Evolutionary conservation across 2,888 invertebrate species (phyloP).

Genomic region (Plebejus anna): DNA sequence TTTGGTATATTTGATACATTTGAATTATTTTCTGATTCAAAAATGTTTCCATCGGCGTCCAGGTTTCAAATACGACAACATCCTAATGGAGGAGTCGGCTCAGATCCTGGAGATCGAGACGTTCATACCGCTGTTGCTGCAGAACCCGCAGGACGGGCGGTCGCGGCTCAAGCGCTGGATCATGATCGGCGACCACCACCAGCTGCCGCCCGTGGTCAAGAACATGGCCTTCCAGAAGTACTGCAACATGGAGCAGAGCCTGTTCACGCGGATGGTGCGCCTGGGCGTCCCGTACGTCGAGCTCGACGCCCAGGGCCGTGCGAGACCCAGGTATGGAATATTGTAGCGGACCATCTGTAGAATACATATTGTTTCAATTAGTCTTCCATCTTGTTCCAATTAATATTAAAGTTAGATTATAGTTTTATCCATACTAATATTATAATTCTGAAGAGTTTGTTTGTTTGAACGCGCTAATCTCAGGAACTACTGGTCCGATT

Average conservation of each 20-base stretch:
- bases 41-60: conserved; percentile 32
- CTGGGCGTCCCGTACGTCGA: conserved; percentile 98
- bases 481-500: too few species aligned
- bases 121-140: conserved; percentile 98
- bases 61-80: conserved; percentile 98
- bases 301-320: conserved; percentile 98
- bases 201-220: conserved; percentile 99
- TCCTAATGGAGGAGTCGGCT: conserved; percentile 99
- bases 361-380: too few species aligned
- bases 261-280: conserved; percentile 97
- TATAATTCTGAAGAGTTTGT: too few species aligned
- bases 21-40: too few species aligned
- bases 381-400: too few species aligned
- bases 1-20: too few species aligned
- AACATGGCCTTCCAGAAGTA: conserved; percentile 99
- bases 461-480: too few species aligned
- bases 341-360: neutral
- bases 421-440: too few species aligned
- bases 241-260: conserved; percentile 99
- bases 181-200: conserved; percentile 99
- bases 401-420: too few species aligned
- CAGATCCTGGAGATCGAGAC: conserved; percentile 99
- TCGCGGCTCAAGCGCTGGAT: conserved; percentile 99
- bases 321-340: conserved; percentile 84
- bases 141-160: conserved; percentile 97